A percentile compares a stretch with the other conserved stretches of the same genome.
Conservation (phyloP, 2,797 vertebrate species). For the Margarornis squamiger region DNA sequence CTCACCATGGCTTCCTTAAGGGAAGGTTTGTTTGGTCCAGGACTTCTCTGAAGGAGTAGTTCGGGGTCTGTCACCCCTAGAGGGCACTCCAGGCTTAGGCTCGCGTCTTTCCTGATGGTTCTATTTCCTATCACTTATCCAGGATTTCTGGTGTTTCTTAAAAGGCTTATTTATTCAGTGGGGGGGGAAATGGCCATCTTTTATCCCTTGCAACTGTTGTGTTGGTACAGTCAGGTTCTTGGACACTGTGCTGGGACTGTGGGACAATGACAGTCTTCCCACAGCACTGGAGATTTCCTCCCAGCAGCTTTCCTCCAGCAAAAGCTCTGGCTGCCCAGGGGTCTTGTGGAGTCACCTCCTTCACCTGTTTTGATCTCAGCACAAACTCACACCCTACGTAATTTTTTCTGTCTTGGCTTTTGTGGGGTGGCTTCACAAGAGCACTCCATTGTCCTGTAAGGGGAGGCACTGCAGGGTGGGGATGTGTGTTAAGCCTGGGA, state of each 20-base stretch:
- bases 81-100: slow-evolving; percentile 38
- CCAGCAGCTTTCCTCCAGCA: background rate
- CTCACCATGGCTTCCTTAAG: background rate
- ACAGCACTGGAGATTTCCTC: background rate
- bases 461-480: background rate
- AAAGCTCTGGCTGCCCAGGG: background rate
- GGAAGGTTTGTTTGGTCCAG: background rate
- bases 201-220: background rate
- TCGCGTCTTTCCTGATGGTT: accelerated
- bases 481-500: background rate
- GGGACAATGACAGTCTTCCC: background rate
- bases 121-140: accelerated
- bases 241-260: background rate
- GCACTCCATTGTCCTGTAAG: background rate
- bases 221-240: background rate
- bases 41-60: accelerated
- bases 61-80: background rate
- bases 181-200: background rate
- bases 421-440: background rate
- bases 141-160: background rate
- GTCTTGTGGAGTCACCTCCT: background rate
- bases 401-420: background rate
- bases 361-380: background rate
- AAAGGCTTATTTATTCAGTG: background rate
- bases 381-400: background rate